These are phyloP conservation scores for Salmo trutta DNA, from an alignment of 2,797 vertebrate genomes.

Conservation along the genomic window DNA sequence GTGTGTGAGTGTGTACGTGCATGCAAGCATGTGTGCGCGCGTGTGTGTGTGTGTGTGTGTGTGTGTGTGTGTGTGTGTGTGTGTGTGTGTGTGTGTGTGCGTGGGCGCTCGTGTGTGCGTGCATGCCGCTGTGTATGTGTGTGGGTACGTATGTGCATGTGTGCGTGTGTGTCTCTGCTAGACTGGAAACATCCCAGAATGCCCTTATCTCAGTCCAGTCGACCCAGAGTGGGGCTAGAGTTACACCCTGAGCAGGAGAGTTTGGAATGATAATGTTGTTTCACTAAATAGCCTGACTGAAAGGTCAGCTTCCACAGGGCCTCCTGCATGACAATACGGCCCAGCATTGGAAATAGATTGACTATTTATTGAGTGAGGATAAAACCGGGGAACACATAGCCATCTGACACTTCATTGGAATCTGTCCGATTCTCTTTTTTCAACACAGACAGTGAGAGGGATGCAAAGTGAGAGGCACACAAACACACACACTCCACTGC, in stretches of 20 bases:
- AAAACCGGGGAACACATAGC: slow-evolving; percentile 47
- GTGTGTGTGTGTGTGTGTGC: no score
- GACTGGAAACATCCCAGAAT: slow-evolving; percentile 80
- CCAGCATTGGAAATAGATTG: slow-evolving; percentile 65
- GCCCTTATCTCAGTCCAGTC: slow-evolving; percentile 67
- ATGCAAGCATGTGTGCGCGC: no score
- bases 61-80: no score
- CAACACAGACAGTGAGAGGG: slow-evolving; percentile 1
- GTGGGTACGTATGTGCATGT: not conserved
- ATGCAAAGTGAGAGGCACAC: slow-evolving; percentile 23
- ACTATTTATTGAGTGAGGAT: slow-evolving; percentile 63
- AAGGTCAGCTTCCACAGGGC: slow-evolving; percentile 68
- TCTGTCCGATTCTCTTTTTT: slow-evolving; percentile 36
- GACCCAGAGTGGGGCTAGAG: slow-evolving; percentile 67
- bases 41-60: no score
- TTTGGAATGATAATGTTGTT: slow-evolving; percentile 79
- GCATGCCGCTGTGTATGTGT: no score
- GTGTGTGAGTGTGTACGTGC: no score
- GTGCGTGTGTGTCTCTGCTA: not conserved
- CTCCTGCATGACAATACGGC: slow-evolving; percentile 53
- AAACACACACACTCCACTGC: slow-evolving; percentile 18
- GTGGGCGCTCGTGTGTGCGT: no score
- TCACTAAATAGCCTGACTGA: slow-evolving; percentile 76
- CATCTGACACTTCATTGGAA: slow-evolving; percentile 52
- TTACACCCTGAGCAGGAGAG: slow-evolving; percentile 76